Conservation (phyloP, 2,797 vertebrate species). For the Falco berigora region DNA sequence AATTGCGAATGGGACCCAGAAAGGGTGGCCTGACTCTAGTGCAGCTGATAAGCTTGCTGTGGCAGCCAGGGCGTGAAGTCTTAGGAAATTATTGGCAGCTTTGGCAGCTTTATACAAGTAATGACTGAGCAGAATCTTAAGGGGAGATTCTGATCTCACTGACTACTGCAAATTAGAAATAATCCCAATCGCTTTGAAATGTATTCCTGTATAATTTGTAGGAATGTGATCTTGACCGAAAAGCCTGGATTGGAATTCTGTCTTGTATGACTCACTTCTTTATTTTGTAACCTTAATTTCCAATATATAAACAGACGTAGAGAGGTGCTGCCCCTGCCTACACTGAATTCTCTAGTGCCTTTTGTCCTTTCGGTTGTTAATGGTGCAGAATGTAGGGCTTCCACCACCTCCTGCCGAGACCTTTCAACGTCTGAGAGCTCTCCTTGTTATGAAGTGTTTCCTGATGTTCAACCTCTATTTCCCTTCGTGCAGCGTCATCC, state of each 20-base stretch:
- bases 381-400: not conserved
- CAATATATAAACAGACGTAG: not conserved
- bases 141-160: not conserved
- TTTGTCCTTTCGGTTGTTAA: not conserved
- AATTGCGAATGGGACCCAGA: not conserved
- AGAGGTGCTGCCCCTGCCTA: conserved; percentile 7
- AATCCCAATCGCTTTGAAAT: not conserved
- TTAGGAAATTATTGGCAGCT: not conserved
- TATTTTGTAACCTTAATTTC: not conserved
- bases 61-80: not conserved
- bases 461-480: not conserved
- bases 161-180: not conserved
- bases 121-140: conserved; percentile 1
- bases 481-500: not conserved
- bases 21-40: not conserved
- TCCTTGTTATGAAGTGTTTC: not conserved
- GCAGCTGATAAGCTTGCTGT: not conserved
- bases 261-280: not conserved
- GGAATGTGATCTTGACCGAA: not conserved
- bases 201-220: not conserved
- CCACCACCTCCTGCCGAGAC: not conserved
- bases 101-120: not conserved
- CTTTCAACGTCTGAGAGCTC: not conserved
- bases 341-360: not conserved
- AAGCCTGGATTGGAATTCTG: not conserved